These are phyloP conservation scores for Oryzias sinensis DNA, from an alignment of 2,797 vertebrate genomes.

Conservation along the genomic window DNA sequence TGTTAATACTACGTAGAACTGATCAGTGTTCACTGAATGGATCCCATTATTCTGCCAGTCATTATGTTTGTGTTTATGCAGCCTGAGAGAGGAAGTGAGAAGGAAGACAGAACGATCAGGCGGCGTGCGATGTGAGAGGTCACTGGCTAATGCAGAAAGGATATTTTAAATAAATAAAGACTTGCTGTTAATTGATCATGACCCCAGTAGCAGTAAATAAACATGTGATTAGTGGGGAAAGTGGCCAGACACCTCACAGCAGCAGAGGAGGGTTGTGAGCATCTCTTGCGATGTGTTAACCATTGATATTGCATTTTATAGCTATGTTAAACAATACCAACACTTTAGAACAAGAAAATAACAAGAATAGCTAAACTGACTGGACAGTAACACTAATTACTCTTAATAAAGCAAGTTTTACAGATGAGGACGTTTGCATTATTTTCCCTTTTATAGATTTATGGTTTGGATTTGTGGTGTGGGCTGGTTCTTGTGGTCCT, in stretches of 20 bases:
- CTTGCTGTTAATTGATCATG: constrained; percentile 74
- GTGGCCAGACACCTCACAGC: constrained; percentile 61
- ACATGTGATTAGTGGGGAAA: constrained; percentile 75
- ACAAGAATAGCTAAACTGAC: no score
- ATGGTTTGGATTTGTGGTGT: no score
- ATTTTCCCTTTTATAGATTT: no score
- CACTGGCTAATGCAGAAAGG: constrained; percentile 61
- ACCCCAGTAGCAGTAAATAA: constrained; percentile 74
- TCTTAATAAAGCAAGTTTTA: no score
- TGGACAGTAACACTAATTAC: no score
- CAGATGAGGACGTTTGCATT: no score
- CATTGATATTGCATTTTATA: neutral
- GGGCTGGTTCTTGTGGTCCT: no score
- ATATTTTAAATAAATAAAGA: constrained; percentile 76
- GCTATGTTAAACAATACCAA: no score
- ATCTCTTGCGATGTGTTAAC: constrained; percentile 26
- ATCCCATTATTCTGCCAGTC: constrained; percentile 73
- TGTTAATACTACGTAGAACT: constrained; percentile 66
- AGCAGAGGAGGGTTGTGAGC: constrained; percentile 32
- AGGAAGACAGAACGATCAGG: constrained; percentile 65
- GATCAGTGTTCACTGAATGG: constrained; percentile 68
- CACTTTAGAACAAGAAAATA: no score
- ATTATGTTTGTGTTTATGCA: constrained; percentile 65
- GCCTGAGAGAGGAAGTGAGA: constrained; percentile 37
- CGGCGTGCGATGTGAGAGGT: constrained; percentile 53